phyloP scores from a whole-genome alignment of 2,888 invertebrate genomes.

The Orthosia incerta region DNA sequence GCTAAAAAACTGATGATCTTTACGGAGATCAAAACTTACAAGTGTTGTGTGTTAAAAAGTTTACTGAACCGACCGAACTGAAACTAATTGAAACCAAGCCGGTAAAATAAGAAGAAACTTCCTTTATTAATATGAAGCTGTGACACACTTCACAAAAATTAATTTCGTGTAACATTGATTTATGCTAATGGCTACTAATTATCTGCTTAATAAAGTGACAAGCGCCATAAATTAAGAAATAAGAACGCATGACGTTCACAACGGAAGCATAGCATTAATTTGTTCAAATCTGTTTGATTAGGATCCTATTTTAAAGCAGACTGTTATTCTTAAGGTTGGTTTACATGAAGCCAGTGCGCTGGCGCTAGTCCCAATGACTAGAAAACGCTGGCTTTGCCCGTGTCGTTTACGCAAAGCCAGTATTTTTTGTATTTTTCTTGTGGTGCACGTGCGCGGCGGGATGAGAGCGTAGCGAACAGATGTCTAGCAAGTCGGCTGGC shows the following conservation, averaged over 20 bases:
- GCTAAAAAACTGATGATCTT: conserved; percentile 37
- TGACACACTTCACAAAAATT: conserved; percentile 26
- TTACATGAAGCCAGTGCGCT: not conserved
- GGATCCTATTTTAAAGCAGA: conserved; percentile 48
- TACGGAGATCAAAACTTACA: conserved; percentile 38
- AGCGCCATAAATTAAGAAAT: conserved; percentile 59
- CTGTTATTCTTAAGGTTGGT: conserved; percentile 39
- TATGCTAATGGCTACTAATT: conserved; percentile 51
- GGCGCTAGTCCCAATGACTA: not conserved
- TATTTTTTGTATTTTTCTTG: not conserved
- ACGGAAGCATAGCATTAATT: conserved; percentile 72
- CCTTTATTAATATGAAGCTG: conserved; percentile 17
- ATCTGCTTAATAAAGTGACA: conserved; percentile 51
- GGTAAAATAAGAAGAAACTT: not conserved
- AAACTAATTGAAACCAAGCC: not conserved
- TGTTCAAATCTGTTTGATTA: conserved; percentile 73
- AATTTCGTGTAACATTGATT: conserved; percentile 51
- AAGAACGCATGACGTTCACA: conserved; percentile 62
- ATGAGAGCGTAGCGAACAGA: not conserved
- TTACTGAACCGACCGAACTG: not conserved
- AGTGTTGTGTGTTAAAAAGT: conserved; percentile 17
- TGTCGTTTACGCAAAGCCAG: not conserved
- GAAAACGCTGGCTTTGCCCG: not conserved
- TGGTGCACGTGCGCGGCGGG: not conserved
- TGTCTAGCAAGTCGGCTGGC: not conserved